Evolutionary conservation across 1,140 invertebrate genomes (phyloP).

Genomic region (Ceratina japonica): DNA sequence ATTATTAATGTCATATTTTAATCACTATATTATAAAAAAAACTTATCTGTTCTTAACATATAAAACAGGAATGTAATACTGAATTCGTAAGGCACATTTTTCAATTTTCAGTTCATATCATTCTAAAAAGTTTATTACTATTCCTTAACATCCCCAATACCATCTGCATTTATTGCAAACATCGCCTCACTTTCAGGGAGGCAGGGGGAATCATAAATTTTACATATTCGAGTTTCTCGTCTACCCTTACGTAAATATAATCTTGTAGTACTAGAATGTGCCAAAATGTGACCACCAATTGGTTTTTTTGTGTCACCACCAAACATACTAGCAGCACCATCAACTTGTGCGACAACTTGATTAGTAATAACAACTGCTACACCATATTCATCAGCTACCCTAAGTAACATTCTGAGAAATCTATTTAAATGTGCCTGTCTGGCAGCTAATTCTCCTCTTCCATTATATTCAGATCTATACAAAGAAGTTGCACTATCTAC

Average conservation of each 20-base stretch:
- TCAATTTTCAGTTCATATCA: background rate
- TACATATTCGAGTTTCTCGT: constrained; percentile 98
- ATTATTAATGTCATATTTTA: no score
- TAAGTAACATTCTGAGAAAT: constrained; percentile 94
- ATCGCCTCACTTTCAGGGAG: constrained; percentile 98
- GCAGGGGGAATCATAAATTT: constrained; percentile 99
- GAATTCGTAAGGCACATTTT: background rate
- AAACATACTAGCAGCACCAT: constrained; percentile 96
- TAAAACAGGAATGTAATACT: background rate
- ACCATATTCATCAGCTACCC: constrained; percentile 98
- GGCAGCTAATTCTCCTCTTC: constrained; percentile 95
- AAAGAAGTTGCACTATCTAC: constrained; percentile 98
- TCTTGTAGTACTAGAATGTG: constrained; percentile 98
- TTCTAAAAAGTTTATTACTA: constrained; percentile 71
- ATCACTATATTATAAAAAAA: background rate
- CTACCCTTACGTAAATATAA: constrained; percentile 96
- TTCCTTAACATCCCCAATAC: constrained; percentile 97
- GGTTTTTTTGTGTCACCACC: constrained; percentile 98
- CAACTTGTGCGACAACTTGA: constrained; percentile 99
- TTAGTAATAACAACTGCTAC: constrained; percentile 99
- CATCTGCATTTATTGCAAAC: constrained; percentile 97
- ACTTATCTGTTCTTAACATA: background rate
- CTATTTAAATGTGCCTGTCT: constrained; percentile 96
- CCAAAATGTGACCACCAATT: constrained; percentile 99
- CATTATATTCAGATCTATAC: constrained; percentile 98